Evolutionary conservation across 2,797 vertebrate species (phyloP).

Genomic region (Gallinago nigripennis): DNA sequence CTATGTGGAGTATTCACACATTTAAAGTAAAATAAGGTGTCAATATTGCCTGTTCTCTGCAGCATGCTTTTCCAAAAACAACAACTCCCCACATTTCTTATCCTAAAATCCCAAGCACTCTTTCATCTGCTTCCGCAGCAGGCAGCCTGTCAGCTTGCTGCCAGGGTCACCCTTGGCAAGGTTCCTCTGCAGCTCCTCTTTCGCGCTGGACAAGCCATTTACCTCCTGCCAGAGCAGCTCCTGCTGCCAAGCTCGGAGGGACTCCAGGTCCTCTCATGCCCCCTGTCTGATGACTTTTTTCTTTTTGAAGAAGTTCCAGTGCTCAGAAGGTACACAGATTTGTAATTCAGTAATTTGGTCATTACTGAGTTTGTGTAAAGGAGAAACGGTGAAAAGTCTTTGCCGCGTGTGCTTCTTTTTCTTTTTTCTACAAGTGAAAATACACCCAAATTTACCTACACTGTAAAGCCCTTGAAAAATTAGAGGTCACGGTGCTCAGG

Average conservation of each 20-base stretch:
- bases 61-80: background rate
- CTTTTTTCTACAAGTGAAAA: background rate
- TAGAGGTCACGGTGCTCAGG: background rate
- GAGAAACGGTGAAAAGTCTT: background rate
- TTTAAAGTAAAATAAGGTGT: background rate
- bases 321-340: background rate
- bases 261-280: background rate
- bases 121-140: background rate
- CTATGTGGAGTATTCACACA: background rate
- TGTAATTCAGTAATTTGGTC: background rate
- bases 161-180: background rate
- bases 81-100: background rate
- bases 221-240: slow-evolving; percentile 1
- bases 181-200: background rate
- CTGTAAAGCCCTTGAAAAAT: background rate
- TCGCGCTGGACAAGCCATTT: background rate
- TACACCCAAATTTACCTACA: background rate
- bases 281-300: background rate
- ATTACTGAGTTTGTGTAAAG: background rate
- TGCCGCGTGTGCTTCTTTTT: background rate
- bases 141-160: background rate
- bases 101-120: background rate
- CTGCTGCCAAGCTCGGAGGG: background rate
- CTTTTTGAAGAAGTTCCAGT: background rate
- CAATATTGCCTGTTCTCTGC: background rate